phyloP scores from a whole-genome alignment of 92 coral and sea anemone genomes.

The Meandrina meandrites region DNA sequence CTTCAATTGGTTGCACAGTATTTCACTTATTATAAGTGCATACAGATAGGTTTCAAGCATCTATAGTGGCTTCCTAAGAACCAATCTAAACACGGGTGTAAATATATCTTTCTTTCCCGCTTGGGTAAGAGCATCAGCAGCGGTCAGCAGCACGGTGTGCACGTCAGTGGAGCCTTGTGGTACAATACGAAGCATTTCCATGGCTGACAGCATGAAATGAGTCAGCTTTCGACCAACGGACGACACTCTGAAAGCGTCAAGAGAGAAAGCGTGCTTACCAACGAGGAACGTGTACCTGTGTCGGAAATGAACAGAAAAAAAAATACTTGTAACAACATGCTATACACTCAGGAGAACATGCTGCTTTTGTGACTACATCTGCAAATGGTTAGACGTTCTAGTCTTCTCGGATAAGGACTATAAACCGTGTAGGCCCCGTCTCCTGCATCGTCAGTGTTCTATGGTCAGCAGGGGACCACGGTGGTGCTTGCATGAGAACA shows the following conservation, averaged over 20 bases:
- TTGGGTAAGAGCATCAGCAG: constrained; percentile 20
- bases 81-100: constrained; percentile 16
- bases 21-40: too few relatives aligned
- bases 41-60: too few relatives aligned
- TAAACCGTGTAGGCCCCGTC: too few relatives aligned
- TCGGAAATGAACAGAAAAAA: background rate
- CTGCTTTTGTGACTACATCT: too few relatives aligned
- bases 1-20: too few relatives aligned
- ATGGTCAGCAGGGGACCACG: too few relatives aligned
- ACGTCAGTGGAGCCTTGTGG: constrained; percentile 25
- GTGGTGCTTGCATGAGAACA: too few relatives aligned
- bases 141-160: constrained; percentile 5
- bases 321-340: background rate
- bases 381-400: too few relatives aligned
- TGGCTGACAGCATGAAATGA: constrained; percentile 20
- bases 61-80: constrained; percentile 12
- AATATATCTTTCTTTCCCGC: constrained; percentile 29
- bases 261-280: constrained; percentile 25
- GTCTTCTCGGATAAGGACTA: too few relatives aligned
- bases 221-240: constrained; percentile 27
- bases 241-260: constrained; percentile 25
- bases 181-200: constrained; percentile 32
- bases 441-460: too few relatives aligned
- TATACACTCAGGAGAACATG: too few relatives aligned
- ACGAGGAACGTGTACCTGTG: constrained; percentile 23